phyloP scores from a whole-genome alignment of 2,113 vertebrate species.

The Seriola quinqueradiata region DNA sequence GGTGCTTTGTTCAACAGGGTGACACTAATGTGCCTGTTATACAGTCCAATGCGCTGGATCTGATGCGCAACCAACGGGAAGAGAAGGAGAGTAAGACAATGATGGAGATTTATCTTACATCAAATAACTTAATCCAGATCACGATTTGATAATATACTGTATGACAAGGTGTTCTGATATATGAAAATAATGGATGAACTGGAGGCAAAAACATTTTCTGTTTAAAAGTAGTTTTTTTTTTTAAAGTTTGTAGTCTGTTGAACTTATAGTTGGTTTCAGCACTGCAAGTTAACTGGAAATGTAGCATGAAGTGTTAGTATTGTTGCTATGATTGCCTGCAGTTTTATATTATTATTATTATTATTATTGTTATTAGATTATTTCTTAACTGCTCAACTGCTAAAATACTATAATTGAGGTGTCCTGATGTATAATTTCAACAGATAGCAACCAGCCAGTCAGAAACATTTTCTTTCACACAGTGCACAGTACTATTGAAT shows the following conservation, averaged over 20 bases:
- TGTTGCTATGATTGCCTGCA: not conserved
- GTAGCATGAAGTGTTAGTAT: not conserved
- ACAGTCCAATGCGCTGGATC: slow-evolving; percentile 86
- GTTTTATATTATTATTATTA: not conserved
- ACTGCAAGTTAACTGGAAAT: not conserved
- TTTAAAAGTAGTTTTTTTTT: no score
- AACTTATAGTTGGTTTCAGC: not conserved
- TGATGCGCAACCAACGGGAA: slow-evolving; percentile 85
- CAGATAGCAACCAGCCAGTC: not conserved
- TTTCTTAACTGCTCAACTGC: not conserved
- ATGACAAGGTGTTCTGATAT: not conserved
- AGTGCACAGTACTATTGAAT: not conserved
- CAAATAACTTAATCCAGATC: not conserved
- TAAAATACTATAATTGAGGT: not conserved
- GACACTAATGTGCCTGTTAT: slow-evolving; percentile 78
- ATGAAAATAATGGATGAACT: not conserved
- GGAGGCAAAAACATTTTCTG: not conserved
- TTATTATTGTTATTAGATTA: no score
- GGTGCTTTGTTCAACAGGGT: slow-evolving; percentile 80
- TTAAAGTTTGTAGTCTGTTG: not conserved
- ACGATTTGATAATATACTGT: not conserved
- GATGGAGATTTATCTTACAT: slow-evolving; percentile 10
- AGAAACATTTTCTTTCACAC: no score
- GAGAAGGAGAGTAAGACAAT: slow-evolving; percentile 59
- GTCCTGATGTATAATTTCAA: not conserved